Percentiles rank a stretch among this genome's conserved stretches.
Evolutionary conservation across 2,113 vertebrate species (phyloP).

Genomic region (Channa maculata): DNA sequence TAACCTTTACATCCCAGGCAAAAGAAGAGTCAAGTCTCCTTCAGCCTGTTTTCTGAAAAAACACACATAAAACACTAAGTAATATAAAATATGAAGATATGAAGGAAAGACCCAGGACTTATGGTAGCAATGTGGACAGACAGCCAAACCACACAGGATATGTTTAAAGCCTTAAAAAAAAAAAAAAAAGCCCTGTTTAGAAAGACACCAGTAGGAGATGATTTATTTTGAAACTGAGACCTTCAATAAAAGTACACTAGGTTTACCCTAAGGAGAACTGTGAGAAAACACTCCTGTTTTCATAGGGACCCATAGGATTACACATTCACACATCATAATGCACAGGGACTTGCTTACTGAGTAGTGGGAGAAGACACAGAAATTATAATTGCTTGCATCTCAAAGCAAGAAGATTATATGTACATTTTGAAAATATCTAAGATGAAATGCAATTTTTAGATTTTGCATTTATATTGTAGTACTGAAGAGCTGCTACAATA

Average conservation of each 20-base stretch:
- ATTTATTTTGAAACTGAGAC: background rate
- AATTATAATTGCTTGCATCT: background rate
- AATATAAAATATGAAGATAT: conserved; percentile 10
- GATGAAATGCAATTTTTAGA: no score
- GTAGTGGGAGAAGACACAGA: conserved; percentile 28
- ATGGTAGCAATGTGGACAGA: background rate
- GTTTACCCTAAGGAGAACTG: conserved; percentile 16
- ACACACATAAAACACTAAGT: background rate
- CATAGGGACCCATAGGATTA: conserved; percentile 24
- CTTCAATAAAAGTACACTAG: conserved; percentile 4
- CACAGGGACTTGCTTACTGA: background rate
- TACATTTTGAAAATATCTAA: no score
- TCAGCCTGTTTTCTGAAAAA: background rate
- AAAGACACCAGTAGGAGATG: conserved; percentile 24
- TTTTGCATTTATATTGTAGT: no score
- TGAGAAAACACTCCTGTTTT: conserved; percentile 13
- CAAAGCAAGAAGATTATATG: background rate
- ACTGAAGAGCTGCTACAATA: no score
- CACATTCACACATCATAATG: conserved; percentile 11
- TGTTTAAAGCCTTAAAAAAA: conserved; percentile 8
- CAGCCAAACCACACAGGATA: conserved; percentile 35
- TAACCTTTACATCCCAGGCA: background rate
- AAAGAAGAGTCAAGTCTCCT: background rate
- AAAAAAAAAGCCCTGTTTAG: conserved; percentile 32
- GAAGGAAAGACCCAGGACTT: conserved; percentile 25